Percentiles rank a stretch among this genome's conserved stretches.
Evolutionary conservation across 2,888 invertebrate genomes (phyloP).

Genomic region (Troides helena): DNA sequence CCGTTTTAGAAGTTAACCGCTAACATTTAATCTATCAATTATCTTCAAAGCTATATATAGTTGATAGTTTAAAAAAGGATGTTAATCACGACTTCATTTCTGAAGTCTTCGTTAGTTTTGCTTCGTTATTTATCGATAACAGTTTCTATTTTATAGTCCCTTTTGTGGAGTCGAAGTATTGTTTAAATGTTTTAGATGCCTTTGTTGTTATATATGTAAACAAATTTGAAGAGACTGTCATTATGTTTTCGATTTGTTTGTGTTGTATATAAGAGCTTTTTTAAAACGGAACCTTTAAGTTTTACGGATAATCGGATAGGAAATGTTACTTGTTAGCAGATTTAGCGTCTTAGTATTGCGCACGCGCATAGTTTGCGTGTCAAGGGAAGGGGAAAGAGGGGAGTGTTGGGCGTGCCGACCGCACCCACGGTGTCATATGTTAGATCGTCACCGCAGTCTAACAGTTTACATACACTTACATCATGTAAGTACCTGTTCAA

Average conservation of each 20-base stretch:
- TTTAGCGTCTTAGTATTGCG: slow-evolving; percentile 19
- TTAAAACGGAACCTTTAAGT: not conserved
- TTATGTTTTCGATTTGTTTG: too few relatives aligned
- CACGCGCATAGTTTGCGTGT: slow-evolving; percentile 11
- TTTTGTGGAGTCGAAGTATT: too few relatives aligned
- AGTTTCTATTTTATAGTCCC: not conserved
- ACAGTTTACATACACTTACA: not conserved
- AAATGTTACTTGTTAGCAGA: not conserved
- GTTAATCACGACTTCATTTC: not conserved
- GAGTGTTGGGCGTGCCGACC: slow-evolving; percentile 35
- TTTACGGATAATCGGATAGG: not conserved
- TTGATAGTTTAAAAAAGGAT: not conserved
- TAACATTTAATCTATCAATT: too few relatives aligned
- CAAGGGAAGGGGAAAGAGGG: slow-evolving; percentile 10
- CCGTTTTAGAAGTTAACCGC: too few relatives aligned
- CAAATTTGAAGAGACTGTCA: too few relatives aligned
- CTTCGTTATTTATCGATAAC: not conserved
- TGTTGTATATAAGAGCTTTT: too few relatives aligned
- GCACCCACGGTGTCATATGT: slow-evolving; percentile 32
- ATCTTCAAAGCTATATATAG: too few relatives aligned
- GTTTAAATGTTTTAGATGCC: too few relatives aligned
- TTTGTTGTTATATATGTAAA: too few relatives aligned
- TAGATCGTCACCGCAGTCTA: slow-evolving; percentile 8
- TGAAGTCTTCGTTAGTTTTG: not conserved
- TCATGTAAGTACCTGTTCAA: not conserved